A percentile compares a stretch with the other conserved stretches of the same genome.
These are phyloP conservation scores for Ladona fulva DNA, from an alignment of 1,140 invertebrate genomes.

Conservation along the genomic window DNA sequence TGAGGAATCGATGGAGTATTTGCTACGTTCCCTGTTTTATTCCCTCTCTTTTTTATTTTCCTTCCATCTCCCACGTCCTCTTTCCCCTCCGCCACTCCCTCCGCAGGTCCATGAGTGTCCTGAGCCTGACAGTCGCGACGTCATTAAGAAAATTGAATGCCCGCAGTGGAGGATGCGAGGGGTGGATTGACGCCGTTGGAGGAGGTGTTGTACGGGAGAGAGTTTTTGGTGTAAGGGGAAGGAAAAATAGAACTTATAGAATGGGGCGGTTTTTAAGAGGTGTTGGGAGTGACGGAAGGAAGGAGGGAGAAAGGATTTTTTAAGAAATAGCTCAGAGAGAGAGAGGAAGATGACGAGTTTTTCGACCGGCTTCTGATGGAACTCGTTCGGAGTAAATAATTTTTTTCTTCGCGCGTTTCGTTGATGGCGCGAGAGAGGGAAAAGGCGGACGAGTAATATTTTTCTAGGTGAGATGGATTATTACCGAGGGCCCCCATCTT, in stretches of 20 bases:
- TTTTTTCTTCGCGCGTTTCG: no score
- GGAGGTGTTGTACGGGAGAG: background rate
- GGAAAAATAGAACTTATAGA: background rate
- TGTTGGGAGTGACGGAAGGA: background rate
- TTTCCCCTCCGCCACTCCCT: background rate
- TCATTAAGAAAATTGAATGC: conserved; percentile 10
- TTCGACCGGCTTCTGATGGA: background rate
- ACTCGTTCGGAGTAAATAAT: background rate
- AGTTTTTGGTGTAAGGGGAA: no score
- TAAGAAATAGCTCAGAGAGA: background rate
- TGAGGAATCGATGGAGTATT: no score
- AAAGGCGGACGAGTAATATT: no score
- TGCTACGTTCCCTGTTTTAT: no score
- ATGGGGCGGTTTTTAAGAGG: background rate
- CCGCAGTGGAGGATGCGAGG: background rate
- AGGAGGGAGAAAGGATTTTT: background rate
- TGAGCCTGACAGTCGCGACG: background rate
- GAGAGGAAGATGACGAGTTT: background rate
- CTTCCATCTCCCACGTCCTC: no score
- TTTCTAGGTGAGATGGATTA: no score
- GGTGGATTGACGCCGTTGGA: background rate
- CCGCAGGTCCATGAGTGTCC: background rate
- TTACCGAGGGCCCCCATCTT: no score
- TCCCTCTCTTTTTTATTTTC: no score
- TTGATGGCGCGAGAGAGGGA: no score